Conservation (phyloP, 2,113 vertebrate genomes). For the Pristiophorus japonicus region DNA sequence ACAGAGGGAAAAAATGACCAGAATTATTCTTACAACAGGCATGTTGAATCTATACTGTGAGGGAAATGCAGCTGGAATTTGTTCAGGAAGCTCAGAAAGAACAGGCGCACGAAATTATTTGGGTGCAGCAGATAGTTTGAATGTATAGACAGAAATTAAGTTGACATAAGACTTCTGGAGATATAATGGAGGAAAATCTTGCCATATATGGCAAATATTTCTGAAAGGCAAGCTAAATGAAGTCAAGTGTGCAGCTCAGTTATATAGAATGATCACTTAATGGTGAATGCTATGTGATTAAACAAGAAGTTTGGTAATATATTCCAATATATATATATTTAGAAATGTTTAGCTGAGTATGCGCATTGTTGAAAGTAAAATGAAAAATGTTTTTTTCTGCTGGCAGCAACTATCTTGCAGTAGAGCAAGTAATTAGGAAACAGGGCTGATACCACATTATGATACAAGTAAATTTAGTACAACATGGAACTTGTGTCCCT, state of each 20-base stretch:
- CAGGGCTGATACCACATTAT: neutral
- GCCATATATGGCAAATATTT: neutral
- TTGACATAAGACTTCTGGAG: neutral
- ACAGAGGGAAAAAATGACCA: constrained; percentile 77
- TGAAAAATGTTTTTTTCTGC: neutral
- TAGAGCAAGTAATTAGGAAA: neutral
- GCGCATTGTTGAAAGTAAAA: neutral
- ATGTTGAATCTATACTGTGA: constrained; percentile 68
- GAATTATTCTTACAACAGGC: constrained; percentile 78
- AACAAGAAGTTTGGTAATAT: neutral
- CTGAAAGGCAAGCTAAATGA: neutral
- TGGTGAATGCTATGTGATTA: neutral
- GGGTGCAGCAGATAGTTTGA: neutral
- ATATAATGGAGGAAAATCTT: neutral
- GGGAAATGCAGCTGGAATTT: constrained; percentile 58
- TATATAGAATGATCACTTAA: neutral
- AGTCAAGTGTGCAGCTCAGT: neutral
- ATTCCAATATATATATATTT: neutral
- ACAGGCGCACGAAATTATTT: constrained; percentile 42
- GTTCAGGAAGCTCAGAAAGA: constrained; percentile 55
- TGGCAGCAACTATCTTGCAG: neutral
- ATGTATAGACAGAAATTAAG: neutral
- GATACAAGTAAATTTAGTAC: neutral
- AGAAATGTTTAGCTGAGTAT: neutral
- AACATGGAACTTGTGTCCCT: neutral